Conservation (phyloP, 2,888 invertebrate species). For the Ametastegia equiseti region DNA sequence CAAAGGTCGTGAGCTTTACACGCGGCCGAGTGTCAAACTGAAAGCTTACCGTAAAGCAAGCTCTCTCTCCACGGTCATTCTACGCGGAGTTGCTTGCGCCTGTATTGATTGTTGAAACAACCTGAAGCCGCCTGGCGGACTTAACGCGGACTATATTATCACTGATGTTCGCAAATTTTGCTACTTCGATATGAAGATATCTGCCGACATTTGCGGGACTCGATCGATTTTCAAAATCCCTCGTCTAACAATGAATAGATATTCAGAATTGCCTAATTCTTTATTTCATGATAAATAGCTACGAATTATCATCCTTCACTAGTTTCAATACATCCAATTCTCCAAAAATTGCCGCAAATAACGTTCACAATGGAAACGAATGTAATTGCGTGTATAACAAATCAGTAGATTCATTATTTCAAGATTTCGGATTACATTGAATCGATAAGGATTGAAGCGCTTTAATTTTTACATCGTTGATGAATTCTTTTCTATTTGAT, state of each 20-base stretch:
- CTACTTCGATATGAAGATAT: conserved; percentile 28
- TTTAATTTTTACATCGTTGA: neutral
- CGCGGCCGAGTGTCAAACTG: conserved; percentile 67
- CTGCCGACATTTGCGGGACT: conserved; percentile 1
- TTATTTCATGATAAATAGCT: neutral
- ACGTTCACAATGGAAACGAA: neutral
- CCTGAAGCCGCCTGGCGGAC: conserved; percentile 57
- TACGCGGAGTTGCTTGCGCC: conserved; percentile 42
- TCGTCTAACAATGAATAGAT: neutral
- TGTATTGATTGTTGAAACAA: conserved; percentile 51
- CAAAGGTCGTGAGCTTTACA: conserved; percentile 60
- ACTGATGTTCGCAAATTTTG: conserved; percentile 3
- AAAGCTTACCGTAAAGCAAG: conserved; percentile 65
- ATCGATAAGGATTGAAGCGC: neutral
- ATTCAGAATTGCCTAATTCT: neutral
- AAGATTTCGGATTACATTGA: neutral
- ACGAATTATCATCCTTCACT: neutral
- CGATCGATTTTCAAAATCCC: neutral
- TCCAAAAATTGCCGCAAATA: neutral
- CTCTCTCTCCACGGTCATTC: conserved; percentile 53
- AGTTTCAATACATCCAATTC: neutral
- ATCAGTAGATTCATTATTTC: neutral
- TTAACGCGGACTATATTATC: conserved; percentile 50
- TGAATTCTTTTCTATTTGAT: neutral
- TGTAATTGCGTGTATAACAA: neutral